A percentile compares a stretch with the other conserved stretches of the same genome.
These are phyloP conservation scores for Pagrus major DNA, from an alignment of 2,113 vertebrate species.

Conservation along the genomic window DNA sequence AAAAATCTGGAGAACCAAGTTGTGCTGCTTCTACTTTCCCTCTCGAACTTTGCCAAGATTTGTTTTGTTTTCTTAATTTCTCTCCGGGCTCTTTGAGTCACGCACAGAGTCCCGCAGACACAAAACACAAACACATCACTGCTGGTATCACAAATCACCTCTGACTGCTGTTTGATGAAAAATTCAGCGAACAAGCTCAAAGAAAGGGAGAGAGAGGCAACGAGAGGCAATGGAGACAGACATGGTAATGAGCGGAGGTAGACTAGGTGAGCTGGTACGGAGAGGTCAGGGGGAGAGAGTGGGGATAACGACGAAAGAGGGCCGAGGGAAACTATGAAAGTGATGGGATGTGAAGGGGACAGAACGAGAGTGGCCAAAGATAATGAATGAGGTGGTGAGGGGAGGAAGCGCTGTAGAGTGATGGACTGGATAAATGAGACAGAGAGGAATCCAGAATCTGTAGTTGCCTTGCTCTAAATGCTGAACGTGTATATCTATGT, in stretches of 20 bases:
- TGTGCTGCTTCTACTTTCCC: neutral
- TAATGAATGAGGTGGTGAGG: neutral
- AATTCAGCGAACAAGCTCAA: neutral
- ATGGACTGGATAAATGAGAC: neutral
- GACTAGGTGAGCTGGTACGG: neutral
- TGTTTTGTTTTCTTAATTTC: neutral
- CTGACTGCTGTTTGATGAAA: slow-evolving; percentile 47
- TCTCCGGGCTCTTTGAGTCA: neutral
- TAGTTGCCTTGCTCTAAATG: neutral
- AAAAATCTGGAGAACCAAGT: neutral
- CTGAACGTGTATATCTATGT: neutral
- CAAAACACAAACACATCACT: slow-evolving; percentile 9
- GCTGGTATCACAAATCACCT: slow-evolving; percentile 29
- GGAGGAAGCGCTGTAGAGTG: neutral
- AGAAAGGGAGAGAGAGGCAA: neutral
- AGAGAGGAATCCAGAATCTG: neutral
- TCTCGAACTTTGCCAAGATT: neutral
- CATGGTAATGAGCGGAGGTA: slow-evolving; percentile 11
- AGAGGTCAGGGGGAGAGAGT: neutral
- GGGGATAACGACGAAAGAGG: neutral
- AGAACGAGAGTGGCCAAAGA: neutral
- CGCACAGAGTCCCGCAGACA: neutral
- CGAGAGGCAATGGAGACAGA: neutral
- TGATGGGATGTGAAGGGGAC: neutral
- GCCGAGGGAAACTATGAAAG: neutral